Evolutionary conservation across 2,888 invertebrate species (phyloP).

Genomic region (Neoascia interrupta): DNA sequence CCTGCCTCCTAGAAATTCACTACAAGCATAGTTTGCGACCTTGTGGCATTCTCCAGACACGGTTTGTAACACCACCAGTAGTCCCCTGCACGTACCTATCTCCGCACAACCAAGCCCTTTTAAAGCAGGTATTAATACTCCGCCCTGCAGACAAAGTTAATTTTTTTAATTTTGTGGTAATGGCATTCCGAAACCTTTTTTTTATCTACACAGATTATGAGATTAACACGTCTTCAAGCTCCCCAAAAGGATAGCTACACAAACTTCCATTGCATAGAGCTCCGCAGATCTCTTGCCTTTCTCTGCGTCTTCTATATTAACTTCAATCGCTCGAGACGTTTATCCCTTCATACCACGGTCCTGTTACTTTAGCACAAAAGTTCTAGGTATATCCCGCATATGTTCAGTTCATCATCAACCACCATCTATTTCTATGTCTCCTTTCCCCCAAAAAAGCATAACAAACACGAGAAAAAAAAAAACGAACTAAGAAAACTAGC

Average conservation of each 20-base stretch:
- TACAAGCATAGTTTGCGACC: too few species aligned
- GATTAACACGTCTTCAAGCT: constrained; percentile 59
- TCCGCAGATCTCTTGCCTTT: constrained; percentile 38
- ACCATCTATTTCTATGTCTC: too few species aligned
- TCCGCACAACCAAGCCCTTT: too few species aligned
- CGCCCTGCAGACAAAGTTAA: constrained; percentile 8
- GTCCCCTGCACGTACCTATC: too few species aligned
- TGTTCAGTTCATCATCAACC: constrained; percentile 35
- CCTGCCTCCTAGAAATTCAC: too few species aligned
- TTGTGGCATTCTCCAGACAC: too few species aligned
- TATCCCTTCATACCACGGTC: constrained; percentile 14
- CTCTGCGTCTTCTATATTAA: constrained; percentile 6
- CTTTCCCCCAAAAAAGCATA: constrained; percentile 38
- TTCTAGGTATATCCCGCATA: constrained; percentile 32
- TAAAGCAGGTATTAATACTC: too few species aligned
- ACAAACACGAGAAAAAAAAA: constrained; percentile 14
- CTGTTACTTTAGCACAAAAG: constrained; percentile 19
- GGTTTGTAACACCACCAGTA: too few species aligned
- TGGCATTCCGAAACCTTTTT: constrained; percentile 32
- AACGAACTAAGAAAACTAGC: constrained; percentile 27
- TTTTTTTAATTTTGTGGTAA: constrained; percentile 59
- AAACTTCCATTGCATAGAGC: constrained; percentile 51
- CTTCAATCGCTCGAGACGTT: constrained; percentile 47
- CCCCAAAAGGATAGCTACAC: constrained; percentile 18
- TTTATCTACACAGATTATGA: constrained; percentile 42